Percentiles rank a stretch among this genome's conserved stretches.
Evolutionary conservation across 2,797 vertebrate species (phyloP).

Genomic region (Coilia nasus): DNA sequence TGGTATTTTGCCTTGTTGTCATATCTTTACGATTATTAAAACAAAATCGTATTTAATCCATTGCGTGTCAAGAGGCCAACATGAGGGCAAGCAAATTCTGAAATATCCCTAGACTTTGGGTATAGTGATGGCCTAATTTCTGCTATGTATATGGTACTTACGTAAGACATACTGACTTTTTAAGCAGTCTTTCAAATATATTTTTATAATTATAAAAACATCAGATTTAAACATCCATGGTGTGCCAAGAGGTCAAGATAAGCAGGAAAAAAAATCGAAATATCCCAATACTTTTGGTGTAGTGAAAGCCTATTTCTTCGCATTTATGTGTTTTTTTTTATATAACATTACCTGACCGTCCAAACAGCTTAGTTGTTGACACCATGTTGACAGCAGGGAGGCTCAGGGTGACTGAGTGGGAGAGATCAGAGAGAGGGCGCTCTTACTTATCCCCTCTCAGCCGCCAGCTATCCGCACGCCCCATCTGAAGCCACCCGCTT

Average conservation of each 20-base stretch:
- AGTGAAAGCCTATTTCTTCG: not conserved
- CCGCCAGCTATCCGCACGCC: not conserved
- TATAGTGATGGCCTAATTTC: not conserved
- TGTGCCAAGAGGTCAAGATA: too few relatives aligned
- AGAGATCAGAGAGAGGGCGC: not conserved
- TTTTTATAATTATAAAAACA: too few relatives aligned
- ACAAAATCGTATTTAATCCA: not conserved
- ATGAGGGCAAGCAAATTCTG: too few relatives aligned
- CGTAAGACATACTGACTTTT: not conserved
- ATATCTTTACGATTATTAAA: too few relatives aligned
- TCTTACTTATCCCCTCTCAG: not conserved
- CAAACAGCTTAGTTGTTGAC: not conserved
- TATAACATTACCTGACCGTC: not conserved
- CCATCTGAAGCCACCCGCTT: not conserved
- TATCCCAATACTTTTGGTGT: not conserved
- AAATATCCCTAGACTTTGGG: not conserved
- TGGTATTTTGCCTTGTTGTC: too few relatives aligned
- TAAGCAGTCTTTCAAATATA: too few relatives aligned
- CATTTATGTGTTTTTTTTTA: not conserved
- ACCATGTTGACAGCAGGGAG: not conserved
- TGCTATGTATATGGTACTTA: not conserved
- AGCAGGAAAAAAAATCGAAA: too few relatives aligned
- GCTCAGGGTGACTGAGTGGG: not conserved
- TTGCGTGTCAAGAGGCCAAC: not conserved
- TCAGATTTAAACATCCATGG: too few relatives aligned